phyloP scores from a whole-genome alignment of 2,888 invertebrate species.

The Sesia apiformis region DNA sequence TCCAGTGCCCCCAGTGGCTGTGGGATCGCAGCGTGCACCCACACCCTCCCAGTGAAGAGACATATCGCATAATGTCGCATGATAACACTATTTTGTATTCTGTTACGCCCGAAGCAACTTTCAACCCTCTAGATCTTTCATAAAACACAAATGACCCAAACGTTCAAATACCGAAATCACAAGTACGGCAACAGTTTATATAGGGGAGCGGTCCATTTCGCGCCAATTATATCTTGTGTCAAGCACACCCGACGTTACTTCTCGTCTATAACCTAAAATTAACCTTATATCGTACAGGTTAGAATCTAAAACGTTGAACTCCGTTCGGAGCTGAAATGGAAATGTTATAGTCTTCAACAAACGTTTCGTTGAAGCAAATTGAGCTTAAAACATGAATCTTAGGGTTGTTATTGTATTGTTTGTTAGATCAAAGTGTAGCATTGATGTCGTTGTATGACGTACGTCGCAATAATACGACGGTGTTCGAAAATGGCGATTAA shows the following conservation, averaged over 20 bases:
- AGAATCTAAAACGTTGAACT: constrained; percentile 13
- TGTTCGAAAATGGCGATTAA: constrained; percentile 52
- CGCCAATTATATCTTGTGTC: constrained; percentile 66
- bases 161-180: constrained; percentile 9
- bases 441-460: constrained; percentile 47
- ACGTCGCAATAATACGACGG: constrained; percentile 54
- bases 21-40: too few species aligned
- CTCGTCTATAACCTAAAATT: constrained; percentile 11
- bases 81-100: too few species aligned
- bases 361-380: constrained; percentile 23
- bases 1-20: too few species aligned
- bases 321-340: constrained; percentile 17
- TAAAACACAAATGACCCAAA: neutral
- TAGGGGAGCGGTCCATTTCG: constrained; percentile 53
- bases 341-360: constrained; percentile 33
- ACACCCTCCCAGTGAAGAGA: too few species aligned
- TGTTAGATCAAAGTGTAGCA: constrained; percentile 49
- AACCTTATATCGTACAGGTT: constrained; percentile 15
- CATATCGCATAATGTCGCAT: too few species aligned
- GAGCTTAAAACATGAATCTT: constrained; percentile 22
- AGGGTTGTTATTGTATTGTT: constrained; percentile 24
- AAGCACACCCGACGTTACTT: constrained; percentile 43
- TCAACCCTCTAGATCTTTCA: neutral
- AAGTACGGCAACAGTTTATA: constrained; percentile 44
- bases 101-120: too few species aligned